Base-by-base conservation (phyloP, 2,888 invertebrate genomes). In the Spodoptera littoralis region DNA sequence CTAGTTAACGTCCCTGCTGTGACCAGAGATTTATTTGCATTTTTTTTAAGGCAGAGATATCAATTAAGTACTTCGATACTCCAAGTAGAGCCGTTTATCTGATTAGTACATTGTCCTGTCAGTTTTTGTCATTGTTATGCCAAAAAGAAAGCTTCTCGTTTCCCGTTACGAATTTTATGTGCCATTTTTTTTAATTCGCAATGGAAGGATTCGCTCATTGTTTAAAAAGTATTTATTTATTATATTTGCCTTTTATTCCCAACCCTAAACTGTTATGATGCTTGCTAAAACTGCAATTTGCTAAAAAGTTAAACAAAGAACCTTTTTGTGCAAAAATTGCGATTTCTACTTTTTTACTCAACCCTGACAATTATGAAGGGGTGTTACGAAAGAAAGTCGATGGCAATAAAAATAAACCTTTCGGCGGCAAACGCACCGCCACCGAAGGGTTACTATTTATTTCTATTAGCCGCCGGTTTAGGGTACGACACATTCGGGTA, bases 371-470 rank as follows among this genome's bases (percentile, higher is more conserved):
- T 93, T 92, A 92, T 90, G 89, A 91, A 91, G 88, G 92, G 91
- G 89, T 90, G 85, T 83, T 85, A 85, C 85, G 87, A 91, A 89
- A 92, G 91, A 93, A 92, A 93, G 92, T 91, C 84, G 82, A 80
- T 78, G 84, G 89, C 88, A 90, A 92, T 93, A 94, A 94, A 93
- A 91, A 85, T 93, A 92, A 94, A 92, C 93, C 92, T 91, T 91
- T 92, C 91, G 90, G 90, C 91, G 87, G 90, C 90, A 88, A 90
- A 88, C 84, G 86, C 84, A 76, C 89, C 88, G 89, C 90, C 90
- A 88, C 90, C 90, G 93, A 93, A 92, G 94, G 94, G 94, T 93
- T 93, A 89, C 88, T 89, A 87, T 91, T 89, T 91, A 90, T 90
- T 92, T 90, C 84, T 91, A 91, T 92, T 89, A 92, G 81, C 88